Evolutionary conservation across 2,113 vertebrate species (phyloP).

Genomic region (Myrmophylax atrothorax): DNA sequence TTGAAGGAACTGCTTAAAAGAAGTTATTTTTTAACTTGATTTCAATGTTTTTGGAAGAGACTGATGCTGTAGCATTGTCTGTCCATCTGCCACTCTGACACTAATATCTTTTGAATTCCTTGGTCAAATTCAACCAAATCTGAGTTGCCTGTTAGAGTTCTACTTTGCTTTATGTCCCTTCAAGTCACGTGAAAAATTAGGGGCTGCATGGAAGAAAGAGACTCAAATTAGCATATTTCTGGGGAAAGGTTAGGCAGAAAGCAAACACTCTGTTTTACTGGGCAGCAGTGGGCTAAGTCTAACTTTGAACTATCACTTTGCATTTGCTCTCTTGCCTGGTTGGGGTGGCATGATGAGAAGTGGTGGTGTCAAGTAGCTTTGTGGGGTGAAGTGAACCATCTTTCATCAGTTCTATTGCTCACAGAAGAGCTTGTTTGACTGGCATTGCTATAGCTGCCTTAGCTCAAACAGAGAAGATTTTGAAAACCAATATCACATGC

Average conservation of each 20-base stretch:
- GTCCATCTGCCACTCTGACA: neutral
- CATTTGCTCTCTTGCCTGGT: neutral
- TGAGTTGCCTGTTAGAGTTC: neutral
- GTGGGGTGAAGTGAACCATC: neutral
- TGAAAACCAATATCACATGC: slow-evolving; percentile 33
- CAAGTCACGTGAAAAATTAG: neutral
- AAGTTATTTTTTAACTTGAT: neutral
- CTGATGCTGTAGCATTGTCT: neutral
- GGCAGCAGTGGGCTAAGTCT: neutral
- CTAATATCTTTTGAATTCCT: neutral
- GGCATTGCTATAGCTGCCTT: neutral
- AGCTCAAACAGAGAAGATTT: neutral
- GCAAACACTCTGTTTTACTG: neutral
- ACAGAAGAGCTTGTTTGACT: slow-evolving; percentile 6
- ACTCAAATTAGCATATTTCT: neutral
- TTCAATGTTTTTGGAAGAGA: neutral
- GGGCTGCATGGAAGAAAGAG: neutral
- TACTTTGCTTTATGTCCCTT: neutral
- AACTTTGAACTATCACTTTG: neutral
- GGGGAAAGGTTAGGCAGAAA: neutral
- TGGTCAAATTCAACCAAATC: neutral
- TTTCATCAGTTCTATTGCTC: neutral
- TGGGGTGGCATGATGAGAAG: neutral
- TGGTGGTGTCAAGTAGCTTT: neutral
- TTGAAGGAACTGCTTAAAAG: neutral